Percentiles rank a stretch among this genome's conserved stretches.
These are phyloP conservation scores for Cyanoramphus novaezelandiae DNA, from an alignment of 2,113 vertebrate genomes.

Conservation along the genomic window DNA sequence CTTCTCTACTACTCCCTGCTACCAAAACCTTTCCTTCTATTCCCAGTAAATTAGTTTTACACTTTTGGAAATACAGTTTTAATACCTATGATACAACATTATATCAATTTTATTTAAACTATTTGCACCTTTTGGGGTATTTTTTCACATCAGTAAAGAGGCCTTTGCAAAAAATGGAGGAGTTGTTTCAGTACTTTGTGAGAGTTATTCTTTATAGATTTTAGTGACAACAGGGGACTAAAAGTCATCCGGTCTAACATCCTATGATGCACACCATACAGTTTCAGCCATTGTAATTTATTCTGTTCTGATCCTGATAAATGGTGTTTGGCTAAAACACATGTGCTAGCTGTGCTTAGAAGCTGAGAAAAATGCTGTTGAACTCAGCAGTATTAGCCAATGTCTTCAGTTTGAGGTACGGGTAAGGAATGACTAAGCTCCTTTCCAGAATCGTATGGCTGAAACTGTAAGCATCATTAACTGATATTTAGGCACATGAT, in stretches of 20 bases:
- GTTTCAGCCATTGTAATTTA: background rate
- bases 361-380: background rate
- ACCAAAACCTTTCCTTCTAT: background rate
- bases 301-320: background rate
- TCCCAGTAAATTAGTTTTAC: background rate
- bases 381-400: background rate
- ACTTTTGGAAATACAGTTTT: background rate
- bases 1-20: background rate
- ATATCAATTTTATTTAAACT: background rate
- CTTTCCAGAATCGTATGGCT: background rate
- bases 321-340: background rate
- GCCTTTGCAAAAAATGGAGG: background rate
- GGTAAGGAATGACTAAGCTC: background rate
- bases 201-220: background rate
- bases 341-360: background rate
- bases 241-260: background rate
- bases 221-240: background rate
- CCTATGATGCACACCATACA: background rate
- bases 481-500: rapidly evolving
- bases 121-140: background rate
- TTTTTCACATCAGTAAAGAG: background rate
- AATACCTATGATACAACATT: background rate
- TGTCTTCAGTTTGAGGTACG: background rate
- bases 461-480: background rate
- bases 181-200: background rate